Conservation (phyloP, 2,797 vertebrate genomes). For the Caiman crocodilus region DNA sequence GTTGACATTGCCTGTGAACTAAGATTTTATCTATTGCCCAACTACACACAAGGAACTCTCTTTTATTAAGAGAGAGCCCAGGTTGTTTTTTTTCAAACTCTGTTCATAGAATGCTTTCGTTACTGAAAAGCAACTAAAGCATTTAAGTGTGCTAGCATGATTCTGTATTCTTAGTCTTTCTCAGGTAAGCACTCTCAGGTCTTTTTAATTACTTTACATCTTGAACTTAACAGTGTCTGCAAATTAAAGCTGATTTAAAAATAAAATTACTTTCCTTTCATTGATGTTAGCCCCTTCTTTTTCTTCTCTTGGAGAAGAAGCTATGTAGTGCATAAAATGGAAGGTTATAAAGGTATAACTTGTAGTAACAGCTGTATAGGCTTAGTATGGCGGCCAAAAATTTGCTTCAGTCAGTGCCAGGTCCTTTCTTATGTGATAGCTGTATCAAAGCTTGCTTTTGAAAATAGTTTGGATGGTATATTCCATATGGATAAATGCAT, state of each 20-base stretch:
- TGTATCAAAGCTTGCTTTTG: background rate
- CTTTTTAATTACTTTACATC: slow-evolving; percentile 13
- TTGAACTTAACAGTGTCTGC: background rate
- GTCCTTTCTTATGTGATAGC: background rate
- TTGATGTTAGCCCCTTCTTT: background rate
- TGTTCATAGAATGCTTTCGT: background rate
- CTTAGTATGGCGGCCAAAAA: rapidly evolving
- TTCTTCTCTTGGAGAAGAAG: background rate
- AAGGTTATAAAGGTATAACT: background rate
- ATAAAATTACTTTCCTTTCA: background rate
- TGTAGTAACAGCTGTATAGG: background rate
- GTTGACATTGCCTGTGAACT: too few species aligned
- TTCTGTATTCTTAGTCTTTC: slow-evolving; percentile 31
- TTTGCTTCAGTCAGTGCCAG: background rate
- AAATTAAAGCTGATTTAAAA: background rate
- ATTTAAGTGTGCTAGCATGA: slow-evolving; percentile 22
- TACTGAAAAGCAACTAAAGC: slow-evolving; percentile 20
- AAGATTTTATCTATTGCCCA: too few species aligned
- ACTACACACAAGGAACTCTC: too few species aligned
- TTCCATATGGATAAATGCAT: background rate
- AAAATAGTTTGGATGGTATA: rapidly evolving
- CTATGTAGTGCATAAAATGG: background rate
- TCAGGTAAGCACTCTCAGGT: slow-evolving; percentile 46
- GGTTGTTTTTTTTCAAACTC: too few species aligned
- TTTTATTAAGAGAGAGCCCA: too few species aligned